Conservation (phyloP, 2,888 invertebrate species). For the Kuschelorhynchus macadamiae region DNA sequence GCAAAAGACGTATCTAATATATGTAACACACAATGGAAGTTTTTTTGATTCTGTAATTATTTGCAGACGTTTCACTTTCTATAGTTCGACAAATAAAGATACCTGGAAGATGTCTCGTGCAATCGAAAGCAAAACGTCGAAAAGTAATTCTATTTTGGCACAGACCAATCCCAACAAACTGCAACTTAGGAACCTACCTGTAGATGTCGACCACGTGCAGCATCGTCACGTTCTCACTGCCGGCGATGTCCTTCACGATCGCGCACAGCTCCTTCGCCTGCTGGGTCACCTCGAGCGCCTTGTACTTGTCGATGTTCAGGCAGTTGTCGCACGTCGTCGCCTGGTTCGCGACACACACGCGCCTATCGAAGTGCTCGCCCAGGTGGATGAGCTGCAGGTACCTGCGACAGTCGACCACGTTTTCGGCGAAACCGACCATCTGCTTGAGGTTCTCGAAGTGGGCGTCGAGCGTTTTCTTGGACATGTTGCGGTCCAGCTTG, state of each 20-base stretch:
- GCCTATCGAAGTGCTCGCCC: slow-evolving; percentile 84
- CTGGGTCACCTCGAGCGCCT: slow-evolving; percentile 81
- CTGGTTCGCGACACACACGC: slow-evolving; percentile 77
- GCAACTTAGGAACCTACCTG: slow-evolving; percentile 57
- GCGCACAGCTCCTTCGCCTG: slow-evolving; percentile 80
- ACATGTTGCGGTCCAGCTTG: slow-evolving; percentile 71
- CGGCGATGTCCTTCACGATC: slow-evolving; percentile 76
- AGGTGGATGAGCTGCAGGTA: slow-evolving; percentile 89
- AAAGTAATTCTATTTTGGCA: too few species aligned
- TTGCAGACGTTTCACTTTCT: background rate
- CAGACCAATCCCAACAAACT: background rate
- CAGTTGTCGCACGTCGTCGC: slow-evolving; percentile 93
- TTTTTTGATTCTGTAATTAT: background rate
- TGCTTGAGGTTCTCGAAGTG: slow-evolving; percentile 90
- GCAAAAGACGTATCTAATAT: slow-evolving; percentile 5
- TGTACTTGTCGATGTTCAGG: slow-evolving; percentile 73
- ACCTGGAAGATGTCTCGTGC: too few species aligned
- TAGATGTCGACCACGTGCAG: slow-evolving; percentile 85
- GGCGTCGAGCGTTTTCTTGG: slow-evolving; percentile 77
- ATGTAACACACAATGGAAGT: background rate
- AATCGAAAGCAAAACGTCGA: too few species aligned
- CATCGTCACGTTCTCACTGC: slow-evolving; percentile 74
- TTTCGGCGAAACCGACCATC: slow-evolving; percentile 89
- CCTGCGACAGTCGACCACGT: slow-evolving; percentile 92
- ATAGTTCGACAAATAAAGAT: background rate